Evolutionary conservation across 2,888 invertebrate genomes (phyloP), one percentile per base, ranked within the genome.

Genomic region (Noctua fimbriata): DNA sequence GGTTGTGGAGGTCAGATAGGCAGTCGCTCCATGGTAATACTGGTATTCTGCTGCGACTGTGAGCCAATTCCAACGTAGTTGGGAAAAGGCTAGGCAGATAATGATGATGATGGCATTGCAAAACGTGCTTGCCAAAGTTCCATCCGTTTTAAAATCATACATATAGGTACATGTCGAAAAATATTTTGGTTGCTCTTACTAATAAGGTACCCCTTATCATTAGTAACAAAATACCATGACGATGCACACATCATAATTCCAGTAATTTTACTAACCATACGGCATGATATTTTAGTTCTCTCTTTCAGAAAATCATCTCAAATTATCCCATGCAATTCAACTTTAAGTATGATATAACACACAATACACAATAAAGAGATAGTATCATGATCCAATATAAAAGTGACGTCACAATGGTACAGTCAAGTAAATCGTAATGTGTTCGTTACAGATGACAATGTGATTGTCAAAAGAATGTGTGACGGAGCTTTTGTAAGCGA

Each of bases 351-450:
- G 55, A 81, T 77, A 71, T 81, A 81, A 76, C 7, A 47, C 24
- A 55, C 41, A 70, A 60, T 16, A 72, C 32, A 36, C 32, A 36
- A 36, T 24, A 71, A 3, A 52, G 67, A 32, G 2, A 32, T 41
- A 36, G 3, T 28, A 44, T 14, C 36, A 44, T 65, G 74, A 74
- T 74, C n/a, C 65, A 52, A 83, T 74, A 79, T 12, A 36, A 21
- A 32, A 36, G 18, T 86, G 69, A 84, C 69, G 76, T 86, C 66
- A 86, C 83, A 86, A 79, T 76, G 41, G 55, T 69, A 74, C 66
- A 28, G 47, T n/a, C 63, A 32, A 63, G 21, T 3, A 63, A 18
- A 32, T 4, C 21, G 63, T 63, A 32, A 36, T 65, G 32, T 32
- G 21, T 21, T 76, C 58, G 66, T 72, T 73, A 73, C 18, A 58